Evolutionary conservation across 2,888 invertebrate genomes (phyloP).

Genomic region (Phengaris alcon): DNA sequence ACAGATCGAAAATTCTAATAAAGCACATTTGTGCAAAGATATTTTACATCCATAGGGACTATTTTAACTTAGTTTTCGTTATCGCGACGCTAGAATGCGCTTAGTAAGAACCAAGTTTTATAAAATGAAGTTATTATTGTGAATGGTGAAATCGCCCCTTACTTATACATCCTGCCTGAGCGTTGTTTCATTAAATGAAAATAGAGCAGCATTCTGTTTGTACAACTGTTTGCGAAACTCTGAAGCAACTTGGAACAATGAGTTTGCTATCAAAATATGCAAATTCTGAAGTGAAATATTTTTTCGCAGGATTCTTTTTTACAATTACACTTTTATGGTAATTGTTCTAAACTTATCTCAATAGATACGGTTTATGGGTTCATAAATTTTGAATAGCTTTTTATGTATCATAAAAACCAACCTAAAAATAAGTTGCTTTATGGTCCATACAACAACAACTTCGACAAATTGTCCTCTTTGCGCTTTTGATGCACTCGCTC

Average conservation of each 20-base stretch:
- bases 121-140: too few species aligned
- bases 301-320: background rate
- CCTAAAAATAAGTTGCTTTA: background rate
- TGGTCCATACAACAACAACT: too few species aligned
- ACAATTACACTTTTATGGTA: background rate
- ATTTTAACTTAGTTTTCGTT: too few species aligned
- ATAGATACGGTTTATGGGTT: background rate
- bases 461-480: too few species aligned
- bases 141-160: too few species aligned
- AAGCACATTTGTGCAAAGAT: too few species aligned
- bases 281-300: slow-evolving; percentile 15
- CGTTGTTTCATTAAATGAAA: background rate
- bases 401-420: slow-evolving; percentile 1
- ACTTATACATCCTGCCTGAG: too few species aligned
- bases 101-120: too few species aligned
- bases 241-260: slow-evolving; percentile 34
- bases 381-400: background rate
- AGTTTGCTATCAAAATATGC: slow-evolving; percentile 29
- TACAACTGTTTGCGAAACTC: slow-evolving; percentile 31
- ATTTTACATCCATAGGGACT: too few species aligned
- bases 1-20: too few species aligned
- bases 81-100: too few species aligned
- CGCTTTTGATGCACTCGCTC: too few species aligned
- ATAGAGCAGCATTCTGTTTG: background rate
- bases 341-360: slow-evolving; percentile 14